Base-by-base conservation (phyloP, 2,797 vertebrate genomes). In the Discoglossus pictus region DNA sequence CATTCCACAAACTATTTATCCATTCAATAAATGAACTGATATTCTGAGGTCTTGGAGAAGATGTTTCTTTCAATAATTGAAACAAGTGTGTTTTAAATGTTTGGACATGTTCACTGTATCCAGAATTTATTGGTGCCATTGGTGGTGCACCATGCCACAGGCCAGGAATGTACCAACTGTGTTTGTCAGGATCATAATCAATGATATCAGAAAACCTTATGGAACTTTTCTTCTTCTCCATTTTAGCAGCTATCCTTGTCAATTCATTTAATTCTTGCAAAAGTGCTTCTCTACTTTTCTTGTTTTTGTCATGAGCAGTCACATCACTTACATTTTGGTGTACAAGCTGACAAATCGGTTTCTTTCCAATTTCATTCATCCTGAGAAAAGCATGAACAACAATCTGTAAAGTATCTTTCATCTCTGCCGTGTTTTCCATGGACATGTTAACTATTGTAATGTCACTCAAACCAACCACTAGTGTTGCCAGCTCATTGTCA, bases 81-180 rank as follows among this genome's bases (percentile, higher is more conserved):
- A 92, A 77, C 15, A 94, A 48, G 8, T 74, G 84, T 64, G 80
- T 73, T 73, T 93, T 93, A 15, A 92, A 55, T 2, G 82, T 79
- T 11, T 90, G 81, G 42, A 92, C 69, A 61, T 65, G 78, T 15
- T 85, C 73, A 5, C 87, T 87, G 51, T 92, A 90, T 4, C 81
- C 81, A 81, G 84, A 6, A 82, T 67, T 8, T 75, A 80, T 2
- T 46, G n/a, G n/a, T n/a, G n/a, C n/a, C n/a, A n/a, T n/a, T n/a
- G n/a, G n/a, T n/a, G n/a, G n/a, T n/a, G n/a, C 59, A 12, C 80
- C 87, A 4, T 80, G 75, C 88, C 89, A 90, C 15, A 89, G 84
- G 16, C 82, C 82, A 27, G 81, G 87, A 61, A 91, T 61, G 70
- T 76, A 85, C 65, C 80, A 80, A 8, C 78, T 47, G 4, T 67